Evolutionary conservation across 2,113 vertebrate genomes (phyloP), one percentile per base, ranked within the genome.

Genomic region (Cebus imitator): DNA sequence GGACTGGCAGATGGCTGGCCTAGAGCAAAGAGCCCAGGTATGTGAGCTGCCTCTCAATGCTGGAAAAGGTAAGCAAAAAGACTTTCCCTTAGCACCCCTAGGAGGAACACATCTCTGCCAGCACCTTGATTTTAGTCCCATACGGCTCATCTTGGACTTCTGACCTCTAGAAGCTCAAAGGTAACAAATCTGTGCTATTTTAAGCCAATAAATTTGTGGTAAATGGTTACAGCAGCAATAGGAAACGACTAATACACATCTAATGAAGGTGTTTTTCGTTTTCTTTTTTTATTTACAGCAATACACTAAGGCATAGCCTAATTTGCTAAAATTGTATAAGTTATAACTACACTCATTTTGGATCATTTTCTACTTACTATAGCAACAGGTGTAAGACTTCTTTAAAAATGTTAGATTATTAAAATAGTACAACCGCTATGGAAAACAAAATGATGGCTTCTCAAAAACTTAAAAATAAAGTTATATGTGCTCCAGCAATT

Each of bases 291-390:
- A 79, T 93, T 68, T 85, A 92, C 6, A 90, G 66, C 25, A 2
- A 72, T 27, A 78, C 37, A 57, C 7, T 82, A 89, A 95, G 18
- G 43, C 18, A 82, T 52, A 4, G 11, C 50, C 23, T 80, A 78
- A 96, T 89, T 95, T 97, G 6, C 61, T 91, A 87, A 68, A 82
- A 83, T n/a, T 87, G 35, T 87, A 0, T 40, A 76, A 70, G 6
- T 84, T 72, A 73, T 3, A 78, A 66, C 17, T 88, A 45, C 0
- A 72, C 6, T 88, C 37, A 86, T 68, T 94, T 93, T 83, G 40
- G 32, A 83, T 83, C 20, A 73, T 89, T 95, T 90, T 61, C 90
- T 92, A 82, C 27, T 91, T 48, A 55, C 57, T 79, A 37, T 55
- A 94, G 55, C 57, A 89, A 78, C 40, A 32, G 11, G 50, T 48